phyloP scores from a whole-genome alignment of 2,888 invertebrate genomes.

The Nyleta sp. region DNA sequence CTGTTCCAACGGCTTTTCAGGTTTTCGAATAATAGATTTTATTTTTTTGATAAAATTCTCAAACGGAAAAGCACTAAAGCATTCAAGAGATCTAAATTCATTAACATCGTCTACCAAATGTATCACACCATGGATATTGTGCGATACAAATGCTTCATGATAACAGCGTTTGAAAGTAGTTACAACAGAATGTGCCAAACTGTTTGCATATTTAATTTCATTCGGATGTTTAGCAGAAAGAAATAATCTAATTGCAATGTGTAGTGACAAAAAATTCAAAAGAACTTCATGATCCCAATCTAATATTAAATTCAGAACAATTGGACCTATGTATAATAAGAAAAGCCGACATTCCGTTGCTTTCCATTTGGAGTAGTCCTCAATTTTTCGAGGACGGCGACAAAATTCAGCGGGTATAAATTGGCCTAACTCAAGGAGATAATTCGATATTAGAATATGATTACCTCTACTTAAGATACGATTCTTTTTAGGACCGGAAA shows the following conservation, averaged over 20 bases:
- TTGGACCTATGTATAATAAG: constrained; percentile 1
- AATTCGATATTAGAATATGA: background rate
- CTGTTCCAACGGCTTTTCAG: constrained; percentile 18
- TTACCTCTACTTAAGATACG: background rate
- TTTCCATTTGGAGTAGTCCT: constrained; percentile 11
- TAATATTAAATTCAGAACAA: constrained; percentile 9
- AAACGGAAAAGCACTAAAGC: constrained; percentile 18
- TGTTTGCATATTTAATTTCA: constrained; percentile 1
- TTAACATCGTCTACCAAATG: constrained; percentile 12
- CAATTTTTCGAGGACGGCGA: background rate
- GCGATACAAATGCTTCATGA: constrained; percentile 4
- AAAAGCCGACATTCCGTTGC: constrained; percentile 12
- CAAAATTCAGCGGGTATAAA: background rate
- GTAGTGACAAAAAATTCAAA: constrained; percentile 4
- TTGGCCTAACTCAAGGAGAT: background rate
- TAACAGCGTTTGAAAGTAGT: constrained; percentile 3
- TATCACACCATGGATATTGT: constrained; percentile 12
- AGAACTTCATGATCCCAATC: constrained; percentile 11
- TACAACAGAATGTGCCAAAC: background rate
- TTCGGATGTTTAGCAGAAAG: background rate
- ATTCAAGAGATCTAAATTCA: constrained; percentile 4
- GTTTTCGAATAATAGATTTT: constrained; percentile 5
- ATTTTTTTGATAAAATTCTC: constrained; percentile 14
- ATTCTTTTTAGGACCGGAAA: background rate
- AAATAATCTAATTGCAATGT: constrained; percentile 7